phyloP scores from a whole-genome alignment of 2,797 vertebrate species.

The Ctenopoma multispine region DNA sequence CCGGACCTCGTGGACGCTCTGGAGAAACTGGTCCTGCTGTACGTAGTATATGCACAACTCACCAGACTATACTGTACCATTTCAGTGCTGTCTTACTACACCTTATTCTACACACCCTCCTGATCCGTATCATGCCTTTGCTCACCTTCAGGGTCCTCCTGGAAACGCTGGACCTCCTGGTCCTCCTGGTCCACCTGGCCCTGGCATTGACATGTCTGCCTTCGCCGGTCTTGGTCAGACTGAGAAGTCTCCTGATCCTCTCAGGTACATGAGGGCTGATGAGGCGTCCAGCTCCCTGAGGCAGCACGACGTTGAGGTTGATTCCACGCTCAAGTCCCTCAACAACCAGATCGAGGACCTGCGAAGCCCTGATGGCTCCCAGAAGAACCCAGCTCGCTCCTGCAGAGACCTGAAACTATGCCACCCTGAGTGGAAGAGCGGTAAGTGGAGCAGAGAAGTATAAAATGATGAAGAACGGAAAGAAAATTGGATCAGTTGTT shows the following conservation, averaged over 20 bases:
- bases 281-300: conserved; percentile 89
- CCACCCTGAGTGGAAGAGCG: conserved; percentile 96
- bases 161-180: conserved; percentile 94
- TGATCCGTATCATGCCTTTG: conserved; percentile 15
- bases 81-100: neutral
- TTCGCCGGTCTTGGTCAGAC: conserved; percentile 91
- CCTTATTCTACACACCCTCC: neutral
- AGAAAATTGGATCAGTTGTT: too few relatives aligned
- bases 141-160: conserved; percentile 89
- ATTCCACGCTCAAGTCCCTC: conserved; percentile 93
- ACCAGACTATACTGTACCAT: neutral
- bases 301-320: conserved; percentile 94
- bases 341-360: conserved; percentile 97
- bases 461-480: neutral
- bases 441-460: conserved; percentile 77
- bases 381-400: conserved; percentile 95
- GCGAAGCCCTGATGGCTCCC: conserved; percentile 92
- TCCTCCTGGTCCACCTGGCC: conserved; percentile 95
- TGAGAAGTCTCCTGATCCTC: conserved; percentile 94
- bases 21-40: conserved; percentile 93
- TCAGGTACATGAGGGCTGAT: conserved; percentile 97
- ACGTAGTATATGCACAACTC: conserved; percentile 69
- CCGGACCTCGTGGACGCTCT: conserved; percentile 94
- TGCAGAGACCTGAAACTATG: conserved; percentile 96
- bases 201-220: conserved; percentile 97